Evolutionary conservation across 2,888 invertebrate genomes (phyloP).

Genomic region (Phyllotreta cruciferae): DNA sequence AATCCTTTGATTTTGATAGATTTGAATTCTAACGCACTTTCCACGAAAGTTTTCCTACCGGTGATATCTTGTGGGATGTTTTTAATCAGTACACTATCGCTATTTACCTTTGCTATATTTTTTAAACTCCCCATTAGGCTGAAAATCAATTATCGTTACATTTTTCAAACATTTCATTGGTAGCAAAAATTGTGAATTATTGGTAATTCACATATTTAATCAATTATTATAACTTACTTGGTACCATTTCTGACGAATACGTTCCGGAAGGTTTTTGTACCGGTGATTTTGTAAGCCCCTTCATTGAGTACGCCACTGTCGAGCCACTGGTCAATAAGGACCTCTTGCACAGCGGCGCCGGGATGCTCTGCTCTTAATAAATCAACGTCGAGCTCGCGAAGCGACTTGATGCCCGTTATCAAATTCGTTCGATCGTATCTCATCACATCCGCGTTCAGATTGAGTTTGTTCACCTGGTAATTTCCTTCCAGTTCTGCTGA

Average conservation of each 20-base stretch:
- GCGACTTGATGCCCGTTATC: constrained; percentile 60
- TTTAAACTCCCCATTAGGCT: constrained; percentile 55
- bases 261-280: constrained; percentile 60
- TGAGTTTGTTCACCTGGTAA: constrained; percentile 62
- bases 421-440: constrained; percentile 58
- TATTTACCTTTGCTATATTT: constrained; percentile 48
- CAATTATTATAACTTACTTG: constrained; percentile 48
- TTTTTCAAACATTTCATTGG: neutral
- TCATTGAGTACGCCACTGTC: constrained; percentile 57
- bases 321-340: constrained; percentile 62
- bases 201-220: too few relatives aligned
- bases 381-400: constrained; percentile 56
- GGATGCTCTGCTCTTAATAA: constrained; percentile 53
- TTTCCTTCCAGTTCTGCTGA: constrained; percentile 51
- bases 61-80: constrained; percentile 57
- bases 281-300: constrained; percentile 59
- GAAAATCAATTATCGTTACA: constrained; percentile 30
- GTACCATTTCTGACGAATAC: constrained; percentile 57
- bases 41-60: constrained; percentile 55
- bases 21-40: constrained; percentile 46
- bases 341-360: constrained; percentile 57
- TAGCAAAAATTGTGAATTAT: too few relatives aligned
- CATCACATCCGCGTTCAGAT: constrained; percentile 63
- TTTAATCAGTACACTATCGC: constrained; percentile 55
- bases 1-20: constrained; percentile 50